Conservation (phyloP, 1,140 invertebrate genomes). For the Drosophila insularis region DNA sequence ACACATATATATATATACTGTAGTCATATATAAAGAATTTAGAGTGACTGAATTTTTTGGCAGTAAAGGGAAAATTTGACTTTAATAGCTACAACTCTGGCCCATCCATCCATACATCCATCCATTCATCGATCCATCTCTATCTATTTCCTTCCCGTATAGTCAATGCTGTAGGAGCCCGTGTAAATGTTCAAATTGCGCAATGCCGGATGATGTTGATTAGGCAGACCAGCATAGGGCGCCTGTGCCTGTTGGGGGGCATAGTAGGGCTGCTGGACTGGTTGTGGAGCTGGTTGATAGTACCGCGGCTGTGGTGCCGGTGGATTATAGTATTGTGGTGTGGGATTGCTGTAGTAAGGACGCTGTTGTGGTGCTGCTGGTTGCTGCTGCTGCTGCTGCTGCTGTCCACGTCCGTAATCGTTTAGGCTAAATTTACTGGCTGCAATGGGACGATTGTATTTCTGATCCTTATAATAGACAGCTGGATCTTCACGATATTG, state of each 20-base stretch:
- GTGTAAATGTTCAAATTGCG: constrained; percentile 73
- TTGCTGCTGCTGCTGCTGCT: constrained; percentile 63
- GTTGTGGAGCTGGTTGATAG: constrained; percentile 75
- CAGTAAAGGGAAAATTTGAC: constrained; percentile 65
- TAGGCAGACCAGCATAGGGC: constrained; percentile 49
- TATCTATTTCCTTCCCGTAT: constrained; percentile 75
- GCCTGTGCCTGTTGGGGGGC: constrained; percentile 63
- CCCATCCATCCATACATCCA: neutral
- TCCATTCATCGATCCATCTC: no score
- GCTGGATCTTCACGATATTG: constrained; percentile 91
- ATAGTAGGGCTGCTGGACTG: constrained; percentile 60
- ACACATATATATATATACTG: constrained; percentile 33
- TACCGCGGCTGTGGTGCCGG: constrained; percentile 74
- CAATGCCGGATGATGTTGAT: constrained; percentile 77
- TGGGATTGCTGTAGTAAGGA: constrained; percentile 71
- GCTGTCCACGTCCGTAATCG: constrained; percentile 56
- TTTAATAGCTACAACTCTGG: constrained; percentile 54
- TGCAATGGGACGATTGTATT: constrained; percentile 84
- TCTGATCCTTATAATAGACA: constrained; percentile 89
- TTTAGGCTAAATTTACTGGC: constrained; percentile 74
- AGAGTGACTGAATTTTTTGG: constrained; percentile 75
- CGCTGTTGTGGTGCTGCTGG: constrained; percentile 64
- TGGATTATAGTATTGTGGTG: constrained; percentile 58
- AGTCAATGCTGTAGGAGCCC: constrained; percentile 81
- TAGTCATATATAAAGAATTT: constrained; percentile 34